A percentile compares a stretch with the other conserved stretches of the same genome.
phyloP scores from a whole-genome alignment of 2,797 vertebrate genomes.

The Cossypha caffra region DNA sequence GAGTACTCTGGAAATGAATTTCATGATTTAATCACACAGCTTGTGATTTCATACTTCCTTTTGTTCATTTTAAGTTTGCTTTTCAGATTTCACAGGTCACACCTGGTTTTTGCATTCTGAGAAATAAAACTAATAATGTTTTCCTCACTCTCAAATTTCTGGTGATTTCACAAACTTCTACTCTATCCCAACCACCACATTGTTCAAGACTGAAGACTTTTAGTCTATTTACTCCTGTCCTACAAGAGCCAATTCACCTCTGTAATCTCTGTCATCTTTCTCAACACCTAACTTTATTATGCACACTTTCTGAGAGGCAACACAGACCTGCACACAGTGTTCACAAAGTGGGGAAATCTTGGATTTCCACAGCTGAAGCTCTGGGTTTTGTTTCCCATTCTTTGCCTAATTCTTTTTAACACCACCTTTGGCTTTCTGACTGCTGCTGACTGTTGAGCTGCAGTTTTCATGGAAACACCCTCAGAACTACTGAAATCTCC shows the following conservation, averaged over 20 bases:
- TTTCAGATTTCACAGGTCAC: neutral
- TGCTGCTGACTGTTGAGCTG: neutral
- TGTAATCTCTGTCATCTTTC: neutral
- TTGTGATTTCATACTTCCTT: neutral
- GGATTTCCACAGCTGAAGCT: neutral
- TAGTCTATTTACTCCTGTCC: neutral
- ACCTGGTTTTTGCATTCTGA: neutral
- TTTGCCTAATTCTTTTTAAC: slow-evolving; percentile 4
- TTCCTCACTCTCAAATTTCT: neutral
- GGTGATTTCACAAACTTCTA: neutral
- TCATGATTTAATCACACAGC: neutral
- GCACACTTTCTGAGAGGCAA: neutral
- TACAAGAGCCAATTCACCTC: neutral
- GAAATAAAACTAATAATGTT: neutral
- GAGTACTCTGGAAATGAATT: neutral
- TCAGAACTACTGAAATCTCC: neutral
- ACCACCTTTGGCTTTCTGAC: neutral
- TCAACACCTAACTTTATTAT: neutral
- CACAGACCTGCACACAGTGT: neutral
- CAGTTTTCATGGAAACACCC: neutral
- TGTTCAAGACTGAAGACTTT: neutral
- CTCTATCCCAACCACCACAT: neutral
- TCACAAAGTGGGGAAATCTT: fast-evolving
- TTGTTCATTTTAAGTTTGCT: neutral
- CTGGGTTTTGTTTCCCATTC: neutral